A percentile compares a stretch with the other conserved stretches of the same genome.
Conservation (phyloP, 2,888 invertebrate species). For the Melinopterus prodromus region DNA sequence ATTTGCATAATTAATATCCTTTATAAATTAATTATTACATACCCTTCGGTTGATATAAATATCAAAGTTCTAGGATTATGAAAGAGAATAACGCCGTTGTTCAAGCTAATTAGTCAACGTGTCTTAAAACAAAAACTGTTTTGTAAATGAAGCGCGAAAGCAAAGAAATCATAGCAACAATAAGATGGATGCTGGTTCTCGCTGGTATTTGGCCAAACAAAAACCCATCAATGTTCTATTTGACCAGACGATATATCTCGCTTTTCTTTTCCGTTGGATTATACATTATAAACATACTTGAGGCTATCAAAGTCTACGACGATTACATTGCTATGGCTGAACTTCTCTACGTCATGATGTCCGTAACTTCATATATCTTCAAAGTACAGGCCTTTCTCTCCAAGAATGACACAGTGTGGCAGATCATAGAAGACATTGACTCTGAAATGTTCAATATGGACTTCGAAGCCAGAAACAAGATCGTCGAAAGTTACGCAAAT, state of each 20-base stretch:
- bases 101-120: too few relatives aligned
- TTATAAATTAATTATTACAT: background rate
- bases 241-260: background rate
- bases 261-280: slow-evolving; percentile 7
- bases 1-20: background rate
- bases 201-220: slow-evolving; percentile 17
- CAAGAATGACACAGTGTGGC: background rate
- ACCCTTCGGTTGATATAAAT: background rate
- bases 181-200: slow-evolving; percentile 16
- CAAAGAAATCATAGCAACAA: background rate
- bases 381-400: slow-evolving; percentile 12
- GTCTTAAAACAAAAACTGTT: background rate
- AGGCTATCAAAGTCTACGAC: slow-evolving; percentile 12
- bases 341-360: slow-evolving; percentile 9
- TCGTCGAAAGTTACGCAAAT: background rate
- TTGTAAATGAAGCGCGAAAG: background rate
- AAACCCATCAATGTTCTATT: background rate
- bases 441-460: background rate
- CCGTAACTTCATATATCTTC: background rate
- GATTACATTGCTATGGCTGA: slow-evolving; percentile 9
- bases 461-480: background rate
- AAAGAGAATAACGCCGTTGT: background rate
- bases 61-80: background rate
- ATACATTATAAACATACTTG: background rate
- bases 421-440: slow-evolving; percentile 14